Evolutionary conservation across 53 echinoderm and acorn worm genomes (phyloP), one percentile per base, ranked within the genome.

Genomic region (Arbacia lixula): DNA sequence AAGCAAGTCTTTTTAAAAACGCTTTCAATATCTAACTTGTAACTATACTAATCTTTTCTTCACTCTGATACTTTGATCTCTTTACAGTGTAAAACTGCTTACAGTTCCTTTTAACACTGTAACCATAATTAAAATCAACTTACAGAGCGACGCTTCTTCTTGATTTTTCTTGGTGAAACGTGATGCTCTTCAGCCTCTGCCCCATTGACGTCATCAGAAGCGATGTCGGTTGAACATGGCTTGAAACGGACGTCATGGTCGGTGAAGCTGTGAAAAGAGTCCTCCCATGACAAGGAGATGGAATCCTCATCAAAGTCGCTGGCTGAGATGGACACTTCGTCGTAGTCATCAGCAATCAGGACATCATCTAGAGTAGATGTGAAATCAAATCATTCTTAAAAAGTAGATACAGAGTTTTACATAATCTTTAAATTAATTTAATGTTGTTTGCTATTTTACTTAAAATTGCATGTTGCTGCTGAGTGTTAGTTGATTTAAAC

Each of bases 231-330:
- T 4, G 71, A 16, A 29, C 36, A 37, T 66, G 39, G 41, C 41
- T 49, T 71, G 50, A 71, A 24, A 16, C 29, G 71, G 49, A 41
- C 71, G 16, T 28, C 49, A 43, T 41, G 40, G 1, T 71, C 71
- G 39, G 16, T 24, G 1, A 40, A 17, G 16, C 71, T 71, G 71
- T 28, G 39, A 27, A 71, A 71, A 12, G 71, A 71, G 42, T 38
- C 30, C 12, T 40, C 71, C 71, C 71, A 71, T 42, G 71, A 71
- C n/a, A 49, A 27, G 26, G 71, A 71, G 71, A 71, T 71, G 25
- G 46, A 42, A 46, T 71, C 50, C 30, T 71, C 71, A 41, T 71
- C 49, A 21, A 71, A 71, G 11, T 71, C 71, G 50, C 71, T 71
- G 3, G 26, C 29, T 8, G 35, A 19, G 71, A 71, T 71, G 46